Base-by-base conservation (phyloP, 2,797 vertebrate species). In the Ambastaia sidthimunki region DNA sequence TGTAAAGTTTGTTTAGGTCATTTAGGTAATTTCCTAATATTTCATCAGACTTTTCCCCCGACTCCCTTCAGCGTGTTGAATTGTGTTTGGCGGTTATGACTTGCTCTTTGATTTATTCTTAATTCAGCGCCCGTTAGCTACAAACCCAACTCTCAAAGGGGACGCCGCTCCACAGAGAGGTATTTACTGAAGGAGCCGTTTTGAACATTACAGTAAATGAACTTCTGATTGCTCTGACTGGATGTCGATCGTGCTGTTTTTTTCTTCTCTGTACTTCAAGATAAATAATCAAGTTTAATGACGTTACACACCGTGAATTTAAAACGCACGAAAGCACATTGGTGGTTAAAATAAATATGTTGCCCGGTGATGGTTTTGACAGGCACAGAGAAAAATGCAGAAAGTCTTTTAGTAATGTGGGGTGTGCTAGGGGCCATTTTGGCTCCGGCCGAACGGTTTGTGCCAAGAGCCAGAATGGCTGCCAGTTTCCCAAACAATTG, bases 401-500 rank as follows among this genome's bases (percentile, higher is more conserved):
- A 85, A 83, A 84, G 60, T 81, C 82, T 92, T n/a, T 89, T 91
- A 90, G 87, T 86, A 83, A 87, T 78, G 66, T 84, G 68, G 82
- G 84, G 86, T 89, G 89, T 92, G 89, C 92, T 90, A 90, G 87
- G 69, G 90, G 91, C 89, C 89, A 88, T 91, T 91, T 91, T 91
- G 90, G 88, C 90, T 90, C 78, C 3, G 81, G 81, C 87, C 73
- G 88, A 84, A 91, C 84, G 76, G 50, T 81, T 88, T 89, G 86
- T 90, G 90, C 92, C 92, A 90, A 90, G 88, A 92, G 85, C 86
- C 85, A 89, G 88, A 69, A 89, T 63, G 87, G 84, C 89, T 91
- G 92, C 92, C 92, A 93, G 92, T 89, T 92, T 92, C 87, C 86
- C 86, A 70, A 90, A 92, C 91, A 91, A 91, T 92, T 85, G 86